Evolutionary conservation across 2,888 invertebrate genomes (phyloP), one percentile per base, ranked within the genome.

Genomic region (Ophioninae sp.): DNA sequence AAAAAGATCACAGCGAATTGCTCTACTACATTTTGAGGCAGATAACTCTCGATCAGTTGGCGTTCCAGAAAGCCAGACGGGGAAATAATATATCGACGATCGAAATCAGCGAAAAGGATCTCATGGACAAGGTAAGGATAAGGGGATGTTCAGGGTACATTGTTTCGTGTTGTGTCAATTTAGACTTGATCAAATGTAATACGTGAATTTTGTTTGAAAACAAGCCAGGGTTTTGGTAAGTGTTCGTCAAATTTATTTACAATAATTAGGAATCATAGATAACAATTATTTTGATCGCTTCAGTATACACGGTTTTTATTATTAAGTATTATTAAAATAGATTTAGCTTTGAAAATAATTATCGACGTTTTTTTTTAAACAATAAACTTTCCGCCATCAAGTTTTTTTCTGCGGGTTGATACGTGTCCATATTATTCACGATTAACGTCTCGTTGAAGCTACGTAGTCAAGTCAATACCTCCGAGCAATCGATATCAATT

Each of bases 1-100:
- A 98, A 91, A 97, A 98, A 90, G 99, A 99, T 93, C 98, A 99
- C 94, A 97, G 98, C 89, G 99, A 99, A 92, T 94, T 99, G 37
- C 94, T 99, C 0, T 97, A 99, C 93, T 99, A 98, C 93, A 96
- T 99, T 87, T 94, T 99, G 75, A 96, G 98, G 30, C 99, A 99
- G 91, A 95, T 99, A 81, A 96, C 98, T 0, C 95, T 97, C 91
- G 99, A 99, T 93, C 98, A 98, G 91, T 93, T 98, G 80, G 95
- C 97, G 0, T 99, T 97, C 92, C 95, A 97, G 94, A 94, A 96
- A 86, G 95, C 95, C 75, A 91, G 95, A 6, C 95, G 95, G 87
- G 96, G 96, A 74, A 95, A 95, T 68, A 94, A 94, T 0, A 95
- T 96, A 78, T 93, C 95, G 0, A 95, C 95, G 30, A 95, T 99